Evolutionary conservation across 2,113 vertebrate genomes (phyloP).

Genomic region (Boleophthalmus pectinirostris): DNA sequence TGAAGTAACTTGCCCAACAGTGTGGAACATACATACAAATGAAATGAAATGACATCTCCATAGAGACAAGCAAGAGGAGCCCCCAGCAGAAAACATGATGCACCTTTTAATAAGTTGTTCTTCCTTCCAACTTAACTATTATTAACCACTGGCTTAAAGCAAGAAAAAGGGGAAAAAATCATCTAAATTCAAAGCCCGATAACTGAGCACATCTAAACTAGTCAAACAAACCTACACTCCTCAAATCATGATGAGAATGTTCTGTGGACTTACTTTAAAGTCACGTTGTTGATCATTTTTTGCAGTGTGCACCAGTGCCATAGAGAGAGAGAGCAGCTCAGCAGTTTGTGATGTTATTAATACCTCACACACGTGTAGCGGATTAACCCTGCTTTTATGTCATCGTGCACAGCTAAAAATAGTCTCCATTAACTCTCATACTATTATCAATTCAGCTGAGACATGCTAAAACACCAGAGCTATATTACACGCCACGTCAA

Average conservation of each 20-base stretch:
- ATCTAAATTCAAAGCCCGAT: no score
- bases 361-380: conserved; percentile 3
- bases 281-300: background rate
- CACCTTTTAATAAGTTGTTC: no score
- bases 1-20: no score
- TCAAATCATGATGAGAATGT: background rate
- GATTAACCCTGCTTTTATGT: conserved; percentile 12
- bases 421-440: conserved; percentile 4
- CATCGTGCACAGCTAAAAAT: conserved; percentile 1
- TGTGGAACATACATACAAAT: no score
- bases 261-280: background rate
- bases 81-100: no score
- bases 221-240: background rate
- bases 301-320: background rate
- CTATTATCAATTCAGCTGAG: background rate
- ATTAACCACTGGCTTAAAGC: no score
- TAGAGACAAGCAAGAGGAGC: no score
- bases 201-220: background rate
- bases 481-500: background rate
- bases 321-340: background rate
- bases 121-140: no score
- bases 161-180: no score
- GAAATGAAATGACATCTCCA: no score
- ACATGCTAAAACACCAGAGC: background rate
- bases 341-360: conserved; percentile 9